Conservation (phyloP, 2,888 invertebrate species). For the Drepana falcataria region DNA sequence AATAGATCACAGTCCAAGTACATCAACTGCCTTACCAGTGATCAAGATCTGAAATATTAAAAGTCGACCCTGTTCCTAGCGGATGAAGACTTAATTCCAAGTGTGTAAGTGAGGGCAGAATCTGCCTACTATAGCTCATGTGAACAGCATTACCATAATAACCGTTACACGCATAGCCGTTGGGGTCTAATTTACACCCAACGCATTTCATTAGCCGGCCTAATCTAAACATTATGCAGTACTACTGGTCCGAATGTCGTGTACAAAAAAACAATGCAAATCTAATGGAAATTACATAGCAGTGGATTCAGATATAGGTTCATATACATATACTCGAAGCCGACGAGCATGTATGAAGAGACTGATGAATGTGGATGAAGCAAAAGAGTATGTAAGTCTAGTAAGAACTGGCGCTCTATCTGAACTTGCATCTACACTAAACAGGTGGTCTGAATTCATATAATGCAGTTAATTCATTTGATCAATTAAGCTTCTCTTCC, state of each 20-base stretch:
- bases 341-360: too few relatives aligned
- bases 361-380: too few relatives aligned
- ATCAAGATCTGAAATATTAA: not conserved
- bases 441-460: too few relatives aligned
- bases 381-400: too few relatives aligned
- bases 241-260: slow-evolving; percentile 18
- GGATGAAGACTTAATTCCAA: not conserved
- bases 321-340: too few relatives aligned
- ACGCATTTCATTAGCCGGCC: slow-evolving; percentile 45
- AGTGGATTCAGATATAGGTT: too few relatives aligned
- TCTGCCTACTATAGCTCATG: slow-evolving; percentile 14
- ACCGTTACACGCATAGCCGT: slow-evolving; percentile 31
- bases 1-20: not conserved
- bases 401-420: too few relatives aligned
- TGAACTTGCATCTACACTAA: too few relatives aligned
- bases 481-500: too few relatives aligned
- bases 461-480: too few relatives aligned
- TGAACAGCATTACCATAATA: slow-evolving; percentile 34
- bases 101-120: not conserved
- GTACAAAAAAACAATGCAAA: not conserved
- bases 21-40: not conserved
- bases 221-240: slow-evolving; percentile 28
- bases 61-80: too few relatives aligned
- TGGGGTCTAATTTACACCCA: slow-evolving; percentile 38
- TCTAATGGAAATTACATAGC: not conserved